These are phyloP conservation scores for Bactericera cockerelli DNA, from an alignment of 1,140 invertebrate genomes.

Conservation along the genomic window DNA sequence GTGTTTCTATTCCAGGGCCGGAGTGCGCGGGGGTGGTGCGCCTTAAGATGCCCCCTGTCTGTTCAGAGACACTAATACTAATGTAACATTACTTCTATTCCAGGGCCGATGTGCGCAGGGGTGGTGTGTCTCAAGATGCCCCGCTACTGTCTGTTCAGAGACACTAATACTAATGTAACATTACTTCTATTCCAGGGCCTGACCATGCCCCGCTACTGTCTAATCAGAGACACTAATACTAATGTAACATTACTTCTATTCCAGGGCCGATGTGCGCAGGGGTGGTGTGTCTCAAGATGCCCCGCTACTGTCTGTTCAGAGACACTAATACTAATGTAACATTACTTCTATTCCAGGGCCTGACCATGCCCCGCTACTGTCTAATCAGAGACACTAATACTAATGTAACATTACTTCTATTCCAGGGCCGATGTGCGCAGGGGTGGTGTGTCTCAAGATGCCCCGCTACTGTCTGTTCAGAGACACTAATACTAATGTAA, in stretches of 20 bases:
- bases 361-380: too few relatives aligned
- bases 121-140: conserved; percentile 79
- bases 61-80: conserved; percentile 77
- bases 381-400: conserved; percentile 77
- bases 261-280: conserved; percentile 63
- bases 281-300: conserved; percentile 81
- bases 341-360: too few relatives aligned
- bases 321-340: too few relatives aligned
- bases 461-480: conserved; percentile 79
- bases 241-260: conserved; percentile 26
- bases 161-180: too few relatives aligned
- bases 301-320: conserved; percentile 75
- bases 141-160: conserved; percentile 74
- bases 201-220: conserved; percentile 58
- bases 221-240: conserved; percentile 80
- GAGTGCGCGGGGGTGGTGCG: too few relatives aligned
- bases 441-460: conserved; percentile 80
- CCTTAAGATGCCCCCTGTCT: conserved; percentile 81
- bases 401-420: conserved; percentile 23
- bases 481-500: too few relatives aligned
- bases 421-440: conserved; percentile 60
- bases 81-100: conserved; percentile 35
- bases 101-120: conserved; percentile 42
- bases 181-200: too few relatives aligned
- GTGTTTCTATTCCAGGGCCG: too few relatives aligned